Conservation (phyloP, 2,113 vertebrate species). For the Struthio camelus region DNA sequence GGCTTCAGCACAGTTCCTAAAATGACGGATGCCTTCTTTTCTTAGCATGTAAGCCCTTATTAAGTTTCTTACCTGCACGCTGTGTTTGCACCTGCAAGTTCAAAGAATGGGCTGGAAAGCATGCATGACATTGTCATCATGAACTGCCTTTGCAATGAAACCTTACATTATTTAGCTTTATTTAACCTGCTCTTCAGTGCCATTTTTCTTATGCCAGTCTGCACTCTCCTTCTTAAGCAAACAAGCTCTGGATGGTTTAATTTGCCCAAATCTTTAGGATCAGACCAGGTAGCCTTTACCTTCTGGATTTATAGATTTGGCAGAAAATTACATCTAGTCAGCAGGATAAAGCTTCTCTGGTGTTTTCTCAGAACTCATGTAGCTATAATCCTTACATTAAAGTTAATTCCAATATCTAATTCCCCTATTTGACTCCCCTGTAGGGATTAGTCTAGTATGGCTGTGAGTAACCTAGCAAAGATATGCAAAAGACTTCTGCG, state of each 20-base stretch:
- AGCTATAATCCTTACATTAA: neutral
- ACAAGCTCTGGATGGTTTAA: neutral
- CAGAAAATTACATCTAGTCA: neutral
- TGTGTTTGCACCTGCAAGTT: neutral
- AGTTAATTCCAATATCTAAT: neutral
- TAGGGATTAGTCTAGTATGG: neutral
- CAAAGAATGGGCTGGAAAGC: neutral
- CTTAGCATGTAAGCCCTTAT: neutral
- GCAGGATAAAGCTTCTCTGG: neutral
- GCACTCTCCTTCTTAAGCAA: conserved; percentile 7
- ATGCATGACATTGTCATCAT: neutral
- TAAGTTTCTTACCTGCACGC: neutral
- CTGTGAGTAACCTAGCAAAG: neutral
- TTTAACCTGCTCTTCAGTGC: neutral
- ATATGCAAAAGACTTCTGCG: neutral
- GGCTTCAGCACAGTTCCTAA: neutral
- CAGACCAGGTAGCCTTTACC: neutral
- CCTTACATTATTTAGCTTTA: neutral
- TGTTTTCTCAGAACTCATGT: neutral
- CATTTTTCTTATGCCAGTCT: neutral
- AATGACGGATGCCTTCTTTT: neutral
- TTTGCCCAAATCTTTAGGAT: neutral
- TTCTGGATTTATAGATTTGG: neutral
- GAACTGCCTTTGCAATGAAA: neutral
- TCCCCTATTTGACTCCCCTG: neutral